These are phyloP conservation scores for Apistogramma diplotaenia DNA, from an alignment of 2,113 vertebrate species.

Conservation along the genomic window DNA sequence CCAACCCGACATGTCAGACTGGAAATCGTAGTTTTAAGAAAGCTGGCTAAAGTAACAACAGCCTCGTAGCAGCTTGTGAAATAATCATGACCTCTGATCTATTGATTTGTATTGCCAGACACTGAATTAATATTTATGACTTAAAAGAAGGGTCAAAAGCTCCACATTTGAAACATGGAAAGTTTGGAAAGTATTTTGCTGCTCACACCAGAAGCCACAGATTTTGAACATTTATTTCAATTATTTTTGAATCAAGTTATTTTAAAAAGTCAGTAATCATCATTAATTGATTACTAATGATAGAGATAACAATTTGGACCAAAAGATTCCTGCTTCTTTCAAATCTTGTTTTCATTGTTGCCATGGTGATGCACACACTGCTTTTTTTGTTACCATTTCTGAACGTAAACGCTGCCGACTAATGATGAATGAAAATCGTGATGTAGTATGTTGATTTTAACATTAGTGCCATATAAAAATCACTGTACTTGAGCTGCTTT, in stretches of 20 bases:
- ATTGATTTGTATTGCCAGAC: background rate
- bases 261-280: background rate
- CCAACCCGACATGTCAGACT: background rate
- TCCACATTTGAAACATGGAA: background rate
- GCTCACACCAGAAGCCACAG: background rate
- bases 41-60: fast-evolving
- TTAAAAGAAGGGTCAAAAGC: background rate
- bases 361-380: background rate
- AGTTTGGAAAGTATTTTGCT: background rate
- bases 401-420: background rate
- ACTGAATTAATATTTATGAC: background rate
- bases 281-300: background rate
- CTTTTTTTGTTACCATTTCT: no score
- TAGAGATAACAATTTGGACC: background rate
- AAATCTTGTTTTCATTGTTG: background rate
- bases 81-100: background rate
- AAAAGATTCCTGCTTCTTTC: fast-evolving
- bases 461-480: constrained; percentile 6
- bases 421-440: background rate
- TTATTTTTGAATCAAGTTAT: background rate
- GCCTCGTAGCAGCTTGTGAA: background rate
- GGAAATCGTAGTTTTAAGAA: background rate
- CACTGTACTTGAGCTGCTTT: background rate
- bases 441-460: background rate
- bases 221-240: background rate